Evolutionary conservation across 2,797 vertebrate genomes (phyloP).

Genomic region (Tadarida brasiliensis): DNA sequence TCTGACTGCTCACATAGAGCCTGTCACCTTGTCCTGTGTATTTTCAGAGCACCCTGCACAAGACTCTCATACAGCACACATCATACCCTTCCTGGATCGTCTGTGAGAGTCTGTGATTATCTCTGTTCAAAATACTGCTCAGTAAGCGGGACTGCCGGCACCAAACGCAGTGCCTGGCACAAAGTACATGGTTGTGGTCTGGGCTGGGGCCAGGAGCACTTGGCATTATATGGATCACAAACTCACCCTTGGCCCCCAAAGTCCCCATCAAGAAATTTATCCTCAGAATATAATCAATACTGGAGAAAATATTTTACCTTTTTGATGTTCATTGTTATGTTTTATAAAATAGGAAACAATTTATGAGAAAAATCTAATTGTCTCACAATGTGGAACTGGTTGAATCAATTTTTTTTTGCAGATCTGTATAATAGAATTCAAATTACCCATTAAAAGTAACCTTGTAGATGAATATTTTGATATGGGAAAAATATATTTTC

Average conservation of each 20-base stretch:
- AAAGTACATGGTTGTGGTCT: neutral
- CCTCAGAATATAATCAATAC: neutral
- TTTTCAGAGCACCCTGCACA: neutral
- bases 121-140: neutral
- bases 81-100: neutral
- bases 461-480: neutral
- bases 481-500: neutral
- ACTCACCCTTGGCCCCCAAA: neutral
- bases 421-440: neutral
- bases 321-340: neutral
- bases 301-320: neutral
- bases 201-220: neutral
- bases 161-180: neutral
- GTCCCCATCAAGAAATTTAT: slow-evolving; percentile 16
- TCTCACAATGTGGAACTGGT: neutral
- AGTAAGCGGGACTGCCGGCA: neutral
- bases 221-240: neutral
- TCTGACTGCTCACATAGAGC: neutral
- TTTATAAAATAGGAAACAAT: slow-evolving; percentile 26
- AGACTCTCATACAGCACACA: rapidly evolving
- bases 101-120: neutral
- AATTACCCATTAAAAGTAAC: neutral
- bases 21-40: neutral
- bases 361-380: neutral
- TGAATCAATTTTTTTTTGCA: neutral